These are phyloP conservation scores for Hyles lineata DNA, from an alignment of 2,888 invertebrate genomes.

Conservation along the genomic window DNA sequence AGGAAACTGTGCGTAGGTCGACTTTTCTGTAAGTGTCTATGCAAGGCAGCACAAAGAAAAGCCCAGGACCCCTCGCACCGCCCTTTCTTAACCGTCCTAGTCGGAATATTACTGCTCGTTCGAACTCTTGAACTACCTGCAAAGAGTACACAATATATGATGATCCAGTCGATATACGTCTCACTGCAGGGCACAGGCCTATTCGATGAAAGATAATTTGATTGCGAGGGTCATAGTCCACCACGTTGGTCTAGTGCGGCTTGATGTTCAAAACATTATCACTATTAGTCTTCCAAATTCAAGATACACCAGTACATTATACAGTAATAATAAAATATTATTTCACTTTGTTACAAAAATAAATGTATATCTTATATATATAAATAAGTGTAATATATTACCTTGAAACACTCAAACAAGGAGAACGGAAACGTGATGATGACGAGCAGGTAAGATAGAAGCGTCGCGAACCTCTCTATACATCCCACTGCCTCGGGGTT, in stretches of 20 bases:
- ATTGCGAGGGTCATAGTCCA: too few species aligned
- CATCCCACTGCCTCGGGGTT: conserved; percentile 88
- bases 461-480: conserved; percentile 90
- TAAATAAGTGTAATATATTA: conserved; percentile 58
- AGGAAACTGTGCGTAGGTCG: conserved; percentile 96
- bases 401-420: conserved; percentile 93
- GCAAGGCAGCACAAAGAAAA: conserved; percentile 97
- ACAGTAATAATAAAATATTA: too few species aligned
- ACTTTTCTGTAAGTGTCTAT: conserved; percentile 97
- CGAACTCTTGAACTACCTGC: conserved; percentile 93
- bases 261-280: too few species aligned
- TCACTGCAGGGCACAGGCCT: too few species aligned
- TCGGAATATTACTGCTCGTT: conserved; percentile 95
- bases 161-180: background rate
- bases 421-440: conserved; percentile 93
- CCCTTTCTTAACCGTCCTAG: conserved; percentile 91
- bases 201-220: too few species aligned
- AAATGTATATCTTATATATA: background rate
- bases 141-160: conserved; percentile 27
- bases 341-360: too few species aligned
- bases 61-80: conserved; percentile 93
- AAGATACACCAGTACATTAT: too few species aligned
- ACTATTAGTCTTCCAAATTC: too few species aligned
- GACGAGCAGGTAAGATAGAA: conserved; percentile 89
- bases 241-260: too few species aligned